Evolutionary conservation across 2,113 vertebrate genomes (phyloP).

Genomic region (Patagioenas fasciata): DNA sequence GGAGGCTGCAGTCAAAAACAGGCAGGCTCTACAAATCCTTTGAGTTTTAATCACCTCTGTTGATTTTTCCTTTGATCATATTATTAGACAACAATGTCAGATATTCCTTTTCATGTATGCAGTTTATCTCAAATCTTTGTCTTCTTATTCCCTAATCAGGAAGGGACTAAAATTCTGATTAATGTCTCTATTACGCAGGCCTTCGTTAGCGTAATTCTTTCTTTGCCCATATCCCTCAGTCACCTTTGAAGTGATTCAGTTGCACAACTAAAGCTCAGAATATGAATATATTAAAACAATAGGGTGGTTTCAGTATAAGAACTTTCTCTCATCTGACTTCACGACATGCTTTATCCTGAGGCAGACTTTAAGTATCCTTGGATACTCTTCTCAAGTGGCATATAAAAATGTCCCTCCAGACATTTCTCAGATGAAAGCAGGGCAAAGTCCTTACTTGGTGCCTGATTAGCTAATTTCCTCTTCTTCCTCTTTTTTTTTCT

Average conservation of each 20-base stretch:
- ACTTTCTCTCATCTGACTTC: not conserved
- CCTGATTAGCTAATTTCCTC: not conserved
- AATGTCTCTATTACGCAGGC: not conserved
- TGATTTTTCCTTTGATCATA: constrained; percentile 13
- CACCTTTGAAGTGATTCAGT: constrained; percentile 11
- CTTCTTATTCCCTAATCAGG: not conserved
- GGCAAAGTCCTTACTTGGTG: not conserved
- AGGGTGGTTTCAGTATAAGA: not conserved
- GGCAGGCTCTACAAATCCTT: not conserved
- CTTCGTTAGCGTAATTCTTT: constrained; percentile 42
- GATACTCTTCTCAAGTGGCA: not conserved
- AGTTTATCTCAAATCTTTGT: constrained; percentile 36
- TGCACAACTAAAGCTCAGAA: not conserved
- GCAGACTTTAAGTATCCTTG: not conserved
- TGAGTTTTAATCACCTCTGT: not conserved
- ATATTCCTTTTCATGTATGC: constrained; percentile 2
- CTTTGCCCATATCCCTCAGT: constrained; percentile 22
- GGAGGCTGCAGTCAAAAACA: not conserved
- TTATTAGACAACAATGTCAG: constrained; percentile 27
- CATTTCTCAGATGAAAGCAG: not conserved
- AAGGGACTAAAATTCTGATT: constrained; percentile 20
- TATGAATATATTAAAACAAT: not conserved
- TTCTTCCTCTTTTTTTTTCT: not conserved
- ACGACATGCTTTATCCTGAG: not conserved
- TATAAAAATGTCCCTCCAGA: not conserved